Conservation (phyloP, 2,113 vertebrate genomes). For the Mellivora capensis region DNA sequence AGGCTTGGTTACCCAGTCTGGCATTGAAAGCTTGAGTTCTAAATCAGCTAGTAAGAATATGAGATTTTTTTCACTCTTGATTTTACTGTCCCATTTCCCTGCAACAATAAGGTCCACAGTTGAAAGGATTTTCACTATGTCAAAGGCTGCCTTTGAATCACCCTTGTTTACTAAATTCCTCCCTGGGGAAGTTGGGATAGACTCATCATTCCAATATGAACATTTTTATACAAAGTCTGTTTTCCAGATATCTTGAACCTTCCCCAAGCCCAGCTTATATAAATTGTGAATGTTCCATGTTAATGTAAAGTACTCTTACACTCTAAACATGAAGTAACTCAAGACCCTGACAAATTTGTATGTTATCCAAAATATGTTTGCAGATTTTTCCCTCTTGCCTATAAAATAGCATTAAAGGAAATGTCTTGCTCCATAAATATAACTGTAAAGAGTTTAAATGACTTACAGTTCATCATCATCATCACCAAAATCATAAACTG, state of each 20-base stretch:
- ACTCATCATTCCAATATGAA: neutral
- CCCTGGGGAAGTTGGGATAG: neutral
- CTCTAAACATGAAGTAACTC: conserved; percentile 38
- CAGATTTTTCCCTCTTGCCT: conserved; percentile 56
- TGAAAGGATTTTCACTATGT: neutral
- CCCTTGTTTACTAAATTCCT: neutral
- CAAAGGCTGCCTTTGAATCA: neutral
- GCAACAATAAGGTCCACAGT: neutral
- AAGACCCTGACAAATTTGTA: conserved; percentile 68
- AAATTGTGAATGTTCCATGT: conserved; percentile 51
- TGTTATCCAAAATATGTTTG: conserved; percentile 67
- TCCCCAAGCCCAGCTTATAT: conserved; percentile 39
- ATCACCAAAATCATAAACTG: conserved; percentile 38
- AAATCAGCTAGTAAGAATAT: neutral
- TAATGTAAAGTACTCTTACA: neutral
- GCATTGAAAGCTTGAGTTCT: neutral
- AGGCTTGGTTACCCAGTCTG: neutral
- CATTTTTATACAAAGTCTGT: conserved; percentile 17
- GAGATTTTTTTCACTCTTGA: neutral
- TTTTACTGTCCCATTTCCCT: neutral
- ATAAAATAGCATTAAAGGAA: conserved; percentile 71
- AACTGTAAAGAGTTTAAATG: conserved; percentile 61
- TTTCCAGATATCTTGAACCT: conserved; percentile 52
- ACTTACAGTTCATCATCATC: conserved; percentile 67
- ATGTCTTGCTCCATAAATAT: conserved; percentile 54